Percentiles rank a stretch among this genome's conserved stretches.
These are phyloP conservation scores for Tyrannus savana DNA, from an alignment of 2,113 vertebrate genomes.

Conservation along the genomic window DNA sequence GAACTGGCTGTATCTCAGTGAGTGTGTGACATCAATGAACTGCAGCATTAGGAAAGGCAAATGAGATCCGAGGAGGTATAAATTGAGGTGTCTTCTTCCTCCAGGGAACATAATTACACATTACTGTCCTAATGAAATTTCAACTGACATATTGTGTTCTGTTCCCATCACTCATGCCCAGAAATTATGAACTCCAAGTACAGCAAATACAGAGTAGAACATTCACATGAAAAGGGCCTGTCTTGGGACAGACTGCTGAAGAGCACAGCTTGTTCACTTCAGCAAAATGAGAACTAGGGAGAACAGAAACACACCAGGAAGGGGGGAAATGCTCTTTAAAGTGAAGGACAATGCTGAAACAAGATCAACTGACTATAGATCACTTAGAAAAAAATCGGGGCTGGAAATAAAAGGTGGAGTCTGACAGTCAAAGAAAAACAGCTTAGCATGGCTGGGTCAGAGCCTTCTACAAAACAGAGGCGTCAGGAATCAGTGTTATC, in stretches of 20 bases:
- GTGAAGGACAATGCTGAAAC: background rate
- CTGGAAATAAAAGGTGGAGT: background rate
- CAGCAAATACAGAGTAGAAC: background rate
- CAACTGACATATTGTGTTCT: background rate
- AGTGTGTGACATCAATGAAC: background rate
- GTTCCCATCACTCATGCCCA: background rate
- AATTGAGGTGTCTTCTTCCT: constrained; percentile 14
- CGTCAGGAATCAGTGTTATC: background rate
- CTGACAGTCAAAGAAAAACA: background rate
- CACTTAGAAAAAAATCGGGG: background rate
- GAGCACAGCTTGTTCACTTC: background rate
- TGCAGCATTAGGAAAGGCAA: background rate
- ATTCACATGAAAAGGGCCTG: background rate
- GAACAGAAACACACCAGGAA: background rate
- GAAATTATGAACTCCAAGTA: background rate
- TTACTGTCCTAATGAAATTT: constrained; percentile 16
- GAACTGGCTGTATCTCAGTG: background rate
- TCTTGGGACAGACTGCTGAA: background rate
- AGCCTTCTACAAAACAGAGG: background rate
- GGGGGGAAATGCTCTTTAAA: background rate
- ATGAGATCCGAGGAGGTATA: background rate
- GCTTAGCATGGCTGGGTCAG: background rate
- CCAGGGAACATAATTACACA: background rate
- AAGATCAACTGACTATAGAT: background rate
- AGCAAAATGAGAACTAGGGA: background rate